Evolutionary conservation across 2,888 invertebrate species (phyloP).

Genomic region (Nebria salina): DNA sequence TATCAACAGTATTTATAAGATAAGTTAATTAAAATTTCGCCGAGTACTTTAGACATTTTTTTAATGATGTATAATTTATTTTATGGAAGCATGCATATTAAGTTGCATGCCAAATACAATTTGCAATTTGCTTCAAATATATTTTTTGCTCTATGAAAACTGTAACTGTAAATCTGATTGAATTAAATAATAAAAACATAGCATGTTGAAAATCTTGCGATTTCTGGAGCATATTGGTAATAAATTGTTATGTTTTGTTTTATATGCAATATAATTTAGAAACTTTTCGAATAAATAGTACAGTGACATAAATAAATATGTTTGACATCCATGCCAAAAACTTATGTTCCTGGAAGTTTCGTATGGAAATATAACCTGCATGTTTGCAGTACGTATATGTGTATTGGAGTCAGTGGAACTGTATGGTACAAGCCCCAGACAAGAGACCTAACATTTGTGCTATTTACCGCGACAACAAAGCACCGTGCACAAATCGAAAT

Average conservation of each 20-base stretch:
- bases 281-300: not conserved
- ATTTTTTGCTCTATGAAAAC: not conserved
- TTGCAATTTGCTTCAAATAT: not conserved
- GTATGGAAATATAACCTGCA: not conserved
- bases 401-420: not conserved
- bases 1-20: no score
- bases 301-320: not conserved
- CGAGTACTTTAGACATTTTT: no score
- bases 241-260: not conserved
- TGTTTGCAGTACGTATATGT: not conserved
- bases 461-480: conserved; percentile 16
- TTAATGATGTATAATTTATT: no score
- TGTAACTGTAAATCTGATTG: not conserved
- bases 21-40: no score
- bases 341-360: not conserved
- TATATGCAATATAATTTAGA: not conserved
- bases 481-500: conserved; percentile 16
- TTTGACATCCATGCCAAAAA: not conserved
- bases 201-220: not conserved
- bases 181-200: not conserved
- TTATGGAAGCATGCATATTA: no score
- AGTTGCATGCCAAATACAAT: no score
- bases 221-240: not conserved
- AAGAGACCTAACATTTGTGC: conserved; percentile 3
- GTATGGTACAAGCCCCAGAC: not conserved